Evolutionary conservation across 92 coral and sea anemone genomes (phyloP).

Genomic region (Umimayanthus kanabou): DNA sequence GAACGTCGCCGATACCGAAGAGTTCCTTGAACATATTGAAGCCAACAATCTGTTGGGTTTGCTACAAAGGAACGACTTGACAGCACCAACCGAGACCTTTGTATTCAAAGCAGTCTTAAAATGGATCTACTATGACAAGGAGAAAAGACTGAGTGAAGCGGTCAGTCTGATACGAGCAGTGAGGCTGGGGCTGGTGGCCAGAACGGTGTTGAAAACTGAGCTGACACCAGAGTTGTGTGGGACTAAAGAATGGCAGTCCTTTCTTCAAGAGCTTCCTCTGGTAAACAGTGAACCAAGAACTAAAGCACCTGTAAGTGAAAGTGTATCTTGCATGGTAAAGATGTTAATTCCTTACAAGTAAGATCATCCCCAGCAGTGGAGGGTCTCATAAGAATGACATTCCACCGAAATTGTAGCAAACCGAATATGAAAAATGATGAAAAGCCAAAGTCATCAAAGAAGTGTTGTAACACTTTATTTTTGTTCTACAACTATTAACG

Average conservation of each 20-base stretch:
- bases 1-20: conserved; percentile 9
- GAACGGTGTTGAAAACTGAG: conserved; percentile 34
- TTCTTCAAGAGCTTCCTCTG: not conserved
- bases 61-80: conserved; percentile 52
- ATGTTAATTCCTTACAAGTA: too few species aligned
- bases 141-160: conserved; percentile 38
- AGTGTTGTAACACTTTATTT: too few species aligned
- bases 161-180: conserved; percentile 48
- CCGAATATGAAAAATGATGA: too few species aligned
- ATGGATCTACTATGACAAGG: conserved; percentile 59
- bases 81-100: conserved; percentile 62
- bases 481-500: too few species aligned
- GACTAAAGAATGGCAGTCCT: not conserved
- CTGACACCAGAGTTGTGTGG: not conserved
- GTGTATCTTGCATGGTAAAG: too few species aligned
- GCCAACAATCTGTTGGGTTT: conserved; percentile 32
- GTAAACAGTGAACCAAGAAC: not conserved
- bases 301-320: not conserved
- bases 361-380: too few species aligned
- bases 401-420: too few species aligned
- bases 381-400: too few species aligned
- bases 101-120: conserved; percentile 48
- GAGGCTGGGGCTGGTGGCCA: conserved; percentile 55
- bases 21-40: conserved; percentile 28
- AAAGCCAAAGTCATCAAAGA: too few species aligned